These are phyloP conservation scores for Notamacropus eugenii DNA, from an alignment of 2,797 vertebrate genomes.

Conservation along the genomic window DNA sequence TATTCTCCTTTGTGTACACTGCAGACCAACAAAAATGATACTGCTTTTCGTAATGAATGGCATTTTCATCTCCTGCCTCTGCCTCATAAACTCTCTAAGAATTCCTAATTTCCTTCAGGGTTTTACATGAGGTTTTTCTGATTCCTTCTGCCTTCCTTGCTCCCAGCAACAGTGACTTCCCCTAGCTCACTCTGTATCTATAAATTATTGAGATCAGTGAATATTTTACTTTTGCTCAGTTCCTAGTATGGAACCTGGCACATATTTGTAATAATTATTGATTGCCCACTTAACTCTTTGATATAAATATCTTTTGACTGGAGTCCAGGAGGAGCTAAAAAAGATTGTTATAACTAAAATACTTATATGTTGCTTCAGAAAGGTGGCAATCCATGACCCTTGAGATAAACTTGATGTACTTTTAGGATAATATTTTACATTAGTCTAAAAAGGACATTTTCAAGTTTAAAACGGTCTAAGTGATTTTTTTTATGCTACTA, in stretches of 20 bases:
- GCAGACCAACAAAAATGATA: not conserved
- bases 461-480: constrained; percentile 13
- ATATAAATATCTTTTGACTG: constrained; percentile 15
- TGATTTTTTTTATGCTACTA: not conserved
- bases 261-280: not conserved
- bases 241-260: not conserved
- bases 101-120: not conserved
- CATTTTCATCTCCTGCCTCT: not conserved
- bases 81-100: not conserved
- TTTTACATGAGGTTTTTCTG: not conserved
- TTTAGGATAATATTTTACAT: not conserved
- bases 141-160: not conserved
- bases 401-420: not conserved
- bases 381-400: not conserved
- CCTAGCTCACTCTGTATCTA: not conserved
- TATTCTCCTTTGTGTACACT: not conserved
- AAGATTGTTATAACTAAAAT: constrained; percentile 31
- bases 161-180: not conserved
- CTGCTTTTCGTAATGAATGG: not conserved
- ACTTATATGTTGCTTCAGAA: not conserved
- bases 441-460: not conserved
- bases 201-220: not conserved
- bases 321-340: constrained; percentile 4
- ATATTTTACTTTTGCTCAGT: not conserved
- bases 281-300: not conserved